Evolutionary conservation across 2,797 vertebrate species (phyloP), one percentile per base, ranked within the genome.

Genomic region (Bovichtus diacanthus): DNA sequence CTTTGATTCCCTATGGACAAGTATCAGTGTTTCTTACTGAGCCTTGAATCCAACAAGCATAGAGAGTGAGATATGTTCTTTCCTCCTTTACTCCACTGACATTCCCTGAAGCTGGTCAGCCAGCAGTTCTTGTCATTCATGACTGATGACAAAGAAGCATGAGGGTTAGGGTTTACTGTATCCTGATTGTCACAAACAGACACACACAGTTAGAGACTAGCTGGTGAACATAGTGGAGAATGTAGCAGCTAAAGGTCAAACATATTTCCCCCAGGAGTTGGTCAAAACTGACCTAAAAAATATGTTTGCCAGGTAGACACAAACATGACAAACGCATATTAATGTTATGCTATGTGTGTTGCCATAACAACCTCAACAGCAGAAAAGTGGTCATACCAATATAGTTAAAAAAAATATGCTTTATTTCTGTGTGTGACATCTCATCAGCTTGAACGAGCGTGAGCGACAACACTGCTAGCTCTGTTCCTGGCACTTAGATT

Each of bases 1-100:
- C 31, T 55, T 31, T 46, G 41, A 54, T 59, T 69, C 68, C 31
- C 54, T 18, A 3, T 6, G 7, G 71, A 29, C 15, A n/a, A 58
- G 46, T 29, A 15, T 25, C 51, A 34, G 16, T 62, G 53, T 68
- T 62, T 43, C 44, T 25, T 39, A 27, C 16, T 16, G 3, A 60
- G 43, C 29, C 51, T 63, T 53, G 27, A 70, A 74, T 65, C 10
- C 67, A 60, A 53, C 19, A 38, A 19, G 13, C 41, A 70, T 9
- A 53, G 7, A 44, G 61, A 56, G 21, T 11, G 8, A 50, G 18
- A 41, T 39, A 34, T 18, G 23, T 54, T 67, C 36, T 6, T 55
- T 39, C 19, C 54, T 53, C 27, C 56, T 0, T 29, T 0, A 47
- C 34, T 46, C 18, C 16, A 46, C 27, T 68, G 21, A 38, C 54